Base-by-base conservation (phyloP, 2,888 invertebrate species). In the Eupeodes latifasciatus region DNA sequence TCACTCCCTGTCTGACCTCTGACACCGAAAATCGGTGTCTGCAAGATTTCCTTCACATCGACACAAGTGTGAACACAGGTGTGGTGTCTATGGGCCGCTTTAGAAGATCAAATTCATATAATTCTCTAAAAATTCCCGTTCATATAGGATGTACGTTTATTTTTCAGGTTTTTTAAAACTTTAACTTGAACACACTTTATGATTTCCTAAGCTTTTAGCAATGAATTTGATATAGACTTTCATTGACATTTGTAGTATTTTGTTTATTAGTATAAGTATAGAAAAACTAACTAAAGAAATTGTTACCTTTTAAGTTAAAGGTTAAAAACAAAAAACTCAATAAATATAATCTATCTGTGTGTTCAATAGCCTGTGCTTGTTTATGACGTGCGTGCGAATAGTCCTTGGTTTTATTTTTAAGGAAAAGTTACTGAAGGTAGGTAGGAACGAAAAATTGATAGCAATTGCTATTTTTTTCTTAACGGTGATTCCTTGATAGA, bases 251-350 rank as follows among this genome's bases (percentile, higher is more conserved):
- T 59, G 14, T 27, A 2, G 27, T 27, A 27, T 59, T 34, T 47
- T 47, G 47, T 34, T 34, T 5, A 11, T 9, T 6, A 51, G n/a
- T 57, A 16, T 11, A 55, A 55, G 55, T 55, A 9, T 0, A 59
- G 4, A 36, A 34, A 59, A 27, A 27, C 59, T 59, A 59, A 34
- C 34, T 40, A 5, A 34, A 59, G 12, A 9, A 34, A 40, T n/a
- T 51, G 0, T 11, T 19, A 11, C 40, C 16, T 16, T 11, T 16
- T 5, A 61, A 6, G 5, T 11, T 16, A 5, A 61, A 61, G 40
- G 62, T 62, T 62, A 1, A 44, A 62, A 62, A 62, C 36, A 40
- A 61, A 62, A 61, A 62, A 40, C 61, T 62, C 62, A 62, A 62
- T 62, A 62, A 62, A 62, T 19, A 16, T 40, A 62, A 62, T 44